Conservation (phyloP, 2,888 invertebrate genomes). For the Copidosoma aretas region DNA sequence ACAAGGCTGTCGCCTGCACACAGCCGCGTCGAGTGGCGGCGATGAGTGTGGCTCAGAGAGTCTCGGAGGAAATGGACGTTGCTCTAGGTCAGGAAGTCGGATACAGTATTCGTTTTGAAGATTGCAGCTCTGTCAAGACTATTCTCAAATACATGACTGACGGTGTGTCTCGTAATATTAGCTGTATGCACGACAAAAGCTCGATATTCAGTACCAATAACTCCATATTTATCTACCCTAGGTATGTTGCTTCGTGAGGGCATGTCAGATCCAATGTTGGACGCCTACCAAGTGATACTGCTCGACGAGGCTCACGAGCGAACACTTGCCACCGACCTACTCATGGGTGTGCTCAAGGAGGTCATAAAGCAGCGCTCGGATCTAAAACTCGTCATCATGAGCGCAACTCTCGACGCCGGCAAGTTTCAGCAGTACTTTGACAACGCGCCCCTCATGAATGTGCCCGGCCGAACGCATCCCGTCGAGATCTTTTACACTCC, state of each 20-base stretch:
- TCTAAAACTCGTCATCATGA: slow-evolving; percentile 98
- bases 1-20: slow-evolving; percentile 91
- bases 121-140: slow-evolving; percentile 94
- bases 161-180: slow-evolving; percentile 66
- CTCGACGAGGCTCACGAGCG: slow-evolving; percentile 99
- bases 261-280: slow-evolving; percentile 98
- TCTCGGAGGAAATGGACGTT: slow-evolving; percentile 99
- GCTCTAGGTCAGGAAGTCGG: slow-evolving; percentile 89
- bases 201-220: too few species aligned
- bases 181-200: too few species aligned
- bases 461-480: slow-evolving; percentile 94
- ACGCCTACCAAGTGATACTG: slow-evolving; percentile 92
- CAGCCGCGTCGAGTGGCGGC: slow-evolving; percentile 97
- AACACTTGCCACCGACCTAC: slow-evolving; percentile 95
- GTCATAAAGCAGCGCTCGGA: slow-evolving; percentile 92
- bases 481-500: slow-evolving; percentile 99
- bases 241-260: slow-evolving; percentile 95
- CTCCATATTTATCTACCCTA: background rate
- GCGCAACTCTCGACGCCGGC: slow-evolving; percentile 97
- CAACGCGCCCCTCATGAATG: slow-evolving; percentile 97
- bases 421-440: slow-evolving; percentile 99
- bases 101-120: slow-evolving; percentile 98
- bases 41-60: slow-evolving; percentile 98
- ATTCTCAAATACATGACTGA: slow-evolving; percentile 99
- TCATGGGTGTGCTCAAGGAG: slow-evolving; percentile 99